Evolutionary conservation across 2,113 vertebrate genomes (phyloP).

Genomic region (Gymnarchus niloticus): DNA sequence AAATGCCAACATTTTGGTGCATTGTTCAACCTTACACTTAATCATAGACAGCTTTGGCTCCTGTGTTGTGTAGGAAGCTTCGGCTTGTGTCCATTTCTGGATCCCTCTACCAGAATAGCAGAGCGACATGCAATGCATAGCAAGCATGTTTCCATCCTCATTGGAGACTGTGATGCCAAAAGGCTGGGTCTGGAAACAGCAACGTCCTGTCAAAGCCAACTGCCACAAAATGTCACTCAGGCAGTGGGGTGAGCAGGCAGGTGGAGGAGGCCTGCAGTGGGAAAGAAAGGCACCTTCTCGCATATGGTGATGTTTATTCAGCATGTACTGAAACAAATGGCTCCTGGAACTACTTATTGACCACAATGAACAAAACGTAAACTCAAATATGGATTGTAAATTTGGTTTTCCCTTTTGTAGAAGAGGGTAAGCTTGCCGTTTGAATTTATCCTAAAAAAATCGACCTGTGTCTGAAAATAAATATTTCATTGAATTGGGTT

Average conservation of each 20-base stretch:
- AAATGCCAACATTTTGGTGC: background rate
- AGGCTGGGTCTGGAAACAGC: background rate
- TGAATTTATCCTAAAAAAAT: background rate
- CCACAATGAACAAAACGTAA: background rate
- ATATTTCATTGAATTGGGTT: background rate
- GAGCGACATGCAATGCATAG: background rate
- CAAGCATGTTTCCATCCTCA: slow-evolving; percentile 5
- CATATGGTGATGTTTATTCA: background rate
- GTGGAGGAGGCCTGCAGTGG: background rate
- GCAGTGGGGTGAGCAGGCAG: background rate
- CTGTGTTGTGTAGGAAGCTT: background rate
- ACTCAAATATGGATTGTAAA: background rate
- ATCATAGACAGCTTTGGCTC: background rate
- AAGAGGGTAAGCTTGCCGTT: background rate
- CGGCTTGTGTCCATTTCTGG: background rate
- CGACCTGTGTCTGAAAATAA: background rate
- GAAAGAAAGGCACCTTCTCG: background rate
- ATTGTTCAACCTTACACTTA: background rate
- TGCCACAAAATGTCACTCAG: slow-evolving; percentile 9
- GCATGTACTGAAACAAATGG: background rate
- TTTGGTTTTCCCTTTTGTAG: background rate
- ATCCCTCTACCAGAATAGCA: background rate
- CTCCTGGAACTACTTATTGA: background rate
- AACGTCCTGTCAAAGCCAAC: slow-evolving; percentile 14
- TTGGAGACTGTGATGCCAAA: background rate